phyloP scores from a whole-genome alignment of 2,113 vertebrate genomes.

The Vimba vimba region DNA sequence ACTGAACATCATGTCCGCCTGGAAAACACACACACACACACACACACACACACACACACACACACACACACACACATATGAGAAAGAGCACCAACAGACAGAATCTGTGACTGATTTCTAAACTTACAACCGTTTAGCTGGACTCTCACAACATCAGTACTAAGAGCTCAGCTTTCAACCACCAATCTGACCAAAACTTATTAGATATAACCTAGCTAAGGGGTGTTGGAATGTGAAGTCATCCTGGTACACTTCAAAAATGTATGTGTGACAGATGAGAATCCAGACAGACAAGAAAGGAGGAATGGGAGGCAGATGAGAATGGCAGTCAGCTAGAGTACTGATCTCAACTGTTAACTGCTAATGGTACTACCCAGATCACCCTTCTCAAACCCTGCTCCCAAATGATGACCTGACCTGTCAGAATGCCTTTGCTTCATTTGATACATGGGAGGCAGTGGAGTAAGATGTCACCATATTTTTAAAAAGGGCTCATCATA shows the following conservation, averaged over 20 bases:
- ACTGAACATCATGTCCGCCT: slow-evolving; percentile 94
- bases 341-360: neutral
- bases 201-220: neutral
- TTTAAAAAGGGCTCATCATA: neutral
- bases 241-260: neutral
- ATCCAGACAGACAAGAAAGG: slow-evolving; percentile 22
- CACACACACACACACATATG: slow-evolving; percentile 49
- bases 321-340: neutral
- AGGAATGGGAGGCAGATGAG: slow-evolving; percentile 6
- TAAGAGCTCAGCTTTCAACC: neutral
- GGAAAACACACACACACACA: slow-evolving; percentile 57
- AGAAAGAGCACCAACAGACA: neutral
- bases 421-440: neutral
- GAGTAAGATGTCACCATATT: neutral
- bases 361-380: neutral
- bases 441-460: neutral
- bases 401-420: slow-evolving; percentile 16
- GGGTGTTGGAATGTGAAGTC: neutral
- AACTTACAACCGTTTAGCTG: neutral
- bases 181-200: neutral
- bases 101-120: neutral
- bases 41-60: slow-evolving; percentile 52
- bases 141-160: neutral
- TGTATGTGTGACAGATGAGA: neutral
- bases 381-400: neutral